Conservation (phyloP, 2,797 vertebrate species). For the Setipinna tenuifilis region DNA sequence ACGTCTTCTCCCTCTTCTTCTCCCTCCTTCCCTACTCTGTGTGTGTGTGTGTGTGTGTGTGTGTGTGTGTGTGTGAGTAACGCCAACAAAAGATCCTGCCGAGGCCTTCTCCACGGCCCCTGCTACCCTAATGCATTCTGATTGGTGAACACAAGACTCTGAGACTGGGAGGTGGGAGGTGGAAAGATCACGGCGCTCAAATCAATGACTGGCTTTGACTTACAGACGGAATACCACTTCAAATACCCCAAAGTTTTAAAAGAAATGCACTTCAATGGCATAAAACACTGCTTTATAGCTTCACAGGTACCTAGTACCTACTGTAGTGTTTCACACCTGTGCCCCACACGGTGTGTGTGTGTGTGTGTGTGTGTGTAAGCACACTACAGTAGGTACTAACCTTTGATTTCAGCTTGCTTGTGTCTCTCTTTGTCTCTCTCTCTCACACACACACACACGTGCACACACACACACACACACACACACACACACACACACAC, state of each 20-base stretch:
- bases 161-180: neutral
- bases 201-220: neutral
- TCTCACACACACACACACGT: too few relatives aligned
- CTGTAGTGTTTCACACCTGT: neutral
- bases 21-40: neutral
- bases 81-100: neutral
- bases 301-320: too few relatives aligned
- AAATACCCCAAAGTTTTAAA: neutral
- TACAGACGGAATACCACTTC: neutral
- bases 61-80: neutral
- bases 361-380: slow-evolving; percentile 11
- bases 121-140: neutral
- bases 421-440: too few relatives aligned
- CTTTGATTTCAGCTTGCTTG: too few relatives aligned
- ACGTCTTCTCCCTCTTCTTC: neutral
- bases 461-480: too few relatives aligned
- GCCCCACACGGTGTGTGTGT: neutral
- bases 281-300: neutral
- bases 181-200: neutral
- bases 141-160: neutral
- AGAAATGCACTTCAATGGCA: neutral
- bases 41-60: too few relatives aligned
- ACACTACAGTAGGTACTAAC: too few relatives aligned
- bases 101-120: neutral
- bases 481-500: too few relatives aligned